Base-by-base conservation (phyloP, 2,797 vertebrate genomes). In the Acomys russatus region DNA sequence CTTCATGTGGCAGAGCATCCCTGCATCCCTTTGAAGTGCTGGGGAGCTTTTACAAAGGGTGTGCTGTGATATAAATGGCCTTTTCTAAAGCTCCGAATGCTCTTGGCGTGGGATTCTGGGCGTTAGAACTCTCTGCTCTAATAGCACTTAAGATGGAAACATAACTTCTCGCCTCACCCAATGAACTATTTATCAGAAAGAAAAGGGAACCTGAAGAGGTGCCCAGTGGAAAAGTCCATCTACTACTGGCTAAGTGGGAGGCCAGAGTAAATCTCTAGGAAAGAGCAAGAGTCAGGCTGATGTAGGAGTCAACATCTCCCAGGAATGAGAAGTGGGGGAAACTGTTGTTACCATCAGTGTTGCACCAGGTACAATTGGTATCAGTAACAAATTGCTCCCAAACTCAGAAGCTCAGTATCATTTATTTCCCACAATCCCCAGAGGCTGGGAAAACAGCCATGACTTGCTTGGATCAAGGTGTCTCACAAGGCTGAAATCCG, bases 131-230 rank as follows among this genome's bases (percentile, higher is more conserved):
- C 77, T 85, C 14, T 22, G 63, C 17, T 85, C 23, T 59, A 70
- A 64, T 20, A 84, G 61, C 84, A 88, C 44, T 68, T 35, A n/a
- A 7, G 15, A 61, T 23, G 2, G 18, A 54, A 20, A 30, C 78
- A 90, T 38, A 35, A 35, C 76, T 66, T 90, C 68, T 84, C 23
- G n/a, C 71, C 84, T 73, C 59, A 82, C 33, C 78, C 94, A 80
- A 71, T 49, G 38, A 90, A 90, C 56, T 78, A 79, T 59, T 64
- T 68, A 59, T 85, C 11, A 20, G 38, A 85, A 68, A 61, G 73
- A 90, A 88, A 63, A 49, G 71, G 74, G 56, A 93, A 30, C 18
- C 2, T 9, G 18, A 38, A 92, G 25, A 63, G 30, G 51, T 83
- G 9, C 84, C 1, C 30, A 9, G 0, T 9, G 44, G 54, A 44